phyloP scores from a whole-genome alignment of 1,140 invertebrate genomes.

The Paraescarpia echinospica region DNA sequence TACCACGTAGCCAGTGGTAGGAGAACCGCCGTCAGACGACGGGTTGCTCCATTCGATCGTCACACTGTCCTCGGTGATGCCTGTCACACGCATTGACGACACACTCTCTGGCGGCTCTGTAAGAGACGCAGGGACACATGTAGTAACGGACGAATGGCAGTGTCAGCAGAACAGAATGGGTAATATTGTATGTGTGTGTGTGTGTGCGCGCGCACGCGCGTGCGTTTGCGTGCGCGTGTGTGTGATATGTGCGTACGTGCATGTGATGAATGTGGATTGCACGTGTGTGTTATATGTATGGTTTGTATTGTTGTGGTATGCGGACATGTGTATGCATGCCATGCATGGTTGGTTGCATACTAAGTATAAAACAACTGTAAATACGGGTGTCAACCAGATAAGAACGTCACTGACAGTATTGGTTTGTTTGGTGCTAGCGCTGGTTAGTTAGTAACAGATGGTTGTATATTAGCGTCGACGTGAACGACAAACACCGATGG shows the following conservation, averaged over 20 bases:
- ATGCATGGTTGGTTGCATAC: too few relatives aligned
- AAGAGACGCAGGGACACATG: too few relatives aligned
- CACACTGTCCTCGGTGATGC: conserved; percentile 47
- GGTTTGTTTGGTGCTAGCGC: too few relatives aligned
- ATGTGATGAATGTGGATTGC: too few relatives aligned
- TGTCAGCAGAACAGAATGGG: background rate
- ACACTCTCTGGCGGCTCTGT: conserved; percentile 24
- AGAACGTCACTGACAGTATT: background rate
- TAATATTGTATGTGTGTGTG: background rate
- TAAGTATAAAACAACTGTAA: too few relatives aligned
- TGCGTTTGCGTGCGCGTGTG: too few relatives aligned
- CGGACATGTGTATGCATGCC: too few relatives aligned
- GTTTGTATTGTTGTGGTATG: too few relatives aligned
- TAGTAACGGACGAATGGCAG: background rate
- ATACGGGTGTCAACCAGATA: background rate
- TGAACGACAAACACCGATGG: background rate
- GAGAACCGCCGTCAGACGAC: conserved; percentile 94
- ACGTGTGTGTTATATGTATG: too few relatives aligned
- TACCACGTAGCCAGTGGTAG: conserved; percentile 86
- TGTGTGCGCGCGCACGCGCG: too few relatives aligned
- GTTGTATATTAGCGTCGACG: background rate
- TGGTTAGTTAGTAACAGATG: background rate
- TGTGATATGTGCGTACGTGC: too few relatives aligned
- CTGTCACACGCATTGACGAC: conserved; percentile 31
- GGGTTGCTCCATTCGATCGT: conserved; percentile 83